Evolutionary conservation across 1,140 invertebrate species (phyloP).

Genomic region (Stegodyphus dumicola): DNA sequence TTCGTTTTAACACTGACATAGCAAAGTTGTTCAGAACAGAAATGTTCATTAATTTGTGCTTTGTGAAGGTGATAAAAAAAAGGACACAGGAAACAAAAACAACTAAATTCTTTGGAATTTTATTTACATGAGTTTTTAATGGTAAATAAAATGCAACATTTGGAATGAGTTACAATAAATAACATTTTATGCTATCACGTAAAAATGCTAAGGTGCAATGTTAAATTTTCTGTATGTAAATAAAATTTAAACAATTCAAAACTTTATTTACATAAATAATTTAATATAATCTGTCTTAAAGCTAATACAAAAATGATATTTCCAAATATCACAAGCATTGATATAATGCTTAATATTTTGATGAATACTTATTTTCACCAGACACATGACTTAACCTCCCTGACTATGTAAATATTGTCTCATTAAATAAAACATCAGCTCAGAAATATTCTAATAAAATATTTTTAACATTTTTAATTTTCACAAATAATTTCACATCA

Average conservation of each 20-base stretch:
- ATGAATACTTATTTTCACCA: background rate
- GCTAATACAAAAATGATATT: background rate
- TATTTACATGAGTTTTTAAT: constrained; percentile 28
- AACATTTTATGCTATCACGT: constrained; percentile 31
- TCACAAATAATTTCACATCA: too few relatives aligned
- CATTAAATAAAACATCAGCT: too few relatives aligned
- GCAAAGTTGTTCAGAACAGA: too few relatives aligned
- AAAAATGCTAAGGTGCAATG: constrained; percentile 49
- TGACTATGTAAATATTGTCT: too few relatives aligned
- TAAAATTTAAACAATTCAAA: too few relatives aligned
- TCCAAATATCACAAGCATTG: background rate
- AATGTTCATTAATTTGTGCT: too few relatives aligned
- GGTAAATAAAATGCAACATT: constrained; percentile 35
- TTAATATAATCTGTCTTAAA: background rate
- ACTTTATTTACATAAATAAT: background rate
- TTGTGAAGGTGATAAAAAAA: too few relatives aligned
- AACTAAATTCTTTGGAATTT: background rate
- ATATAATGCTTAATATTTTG: background rate
- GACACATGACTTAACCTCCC: background rate
- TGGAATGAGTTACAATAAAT: constrained; percentile 50
- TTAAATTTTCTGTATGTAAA: background rate
- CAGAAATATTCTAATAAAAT: too few relatives aligned
- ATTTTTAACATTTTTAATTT: too few relatives aligned
- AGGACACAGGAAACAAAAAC: background rate
- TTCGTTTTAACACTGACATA: too few relatives aligned